These are phyloP conservation scores for Orthonyx spaldingii DNA, from an alignment of 2,113 vertebrate species.

Conservation along the genomic window DNA sequence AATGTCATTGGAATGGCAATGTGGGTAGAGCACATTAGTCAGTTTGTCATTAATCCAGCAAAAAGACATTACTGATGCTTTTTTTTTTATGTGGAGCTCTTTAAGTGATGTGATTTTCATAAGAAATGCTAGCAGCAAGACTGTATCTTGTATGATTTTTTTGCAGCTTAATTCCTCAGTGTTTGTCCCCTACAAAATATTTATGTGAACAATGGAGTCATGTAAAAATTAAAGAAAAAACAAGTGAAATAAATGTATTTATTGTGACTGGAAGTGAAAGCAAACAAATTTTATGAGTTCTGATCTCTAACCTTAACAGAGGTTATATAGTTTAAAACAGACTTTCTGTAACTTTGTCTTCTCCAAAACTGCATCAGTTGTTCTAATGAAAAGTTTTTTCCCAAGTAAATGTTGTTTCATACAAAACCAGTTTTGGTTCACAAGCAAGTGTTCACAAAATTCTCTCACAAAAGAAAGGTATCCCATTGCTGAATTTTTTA, in stretches of 20 bases:
- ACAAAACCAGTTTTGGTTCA: neutral
- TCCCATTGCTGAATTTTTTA: neutral
- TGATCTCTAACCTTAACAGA: constrained; percentile 30
- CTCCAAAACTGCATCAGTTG: neutral
- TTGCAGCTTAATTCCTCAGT: neutral
- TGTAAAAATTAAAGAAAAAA: neutral
- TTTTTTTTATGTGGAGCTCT: neutral
- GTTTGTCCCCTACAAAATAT: neutral
- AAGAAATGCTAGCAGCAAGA: neutral
- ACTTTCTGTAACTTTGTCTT: neutral
- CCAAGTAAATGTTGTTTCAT: neutral
- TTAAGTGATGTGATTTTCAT: neutral
- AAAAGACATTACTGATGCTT: neutral
- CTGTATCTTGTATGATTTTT: neutral
- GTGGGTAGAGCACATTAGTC: constrained; percentile 5
- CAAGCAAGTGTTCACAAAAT: neutral
- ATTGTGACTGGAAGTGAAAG: constrained; percentile 9
- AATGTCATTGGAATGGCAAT: neutral
- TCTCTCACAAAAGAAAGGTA: neutral
- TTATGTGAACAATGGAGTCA: neutral
- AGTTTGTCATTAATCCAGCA: constrained; percentile 38
- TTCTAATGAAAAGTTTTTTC: neutral
- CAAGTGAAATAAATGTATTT: constrained; percentile 6
- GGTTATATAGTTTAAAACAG: neutral
- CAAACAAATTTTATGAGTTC: neutral